These are phyloP conservation scores for Cranoglanis bouderius DNA, from an alignment of 2,113 vertebrate species.

Conservation along the genomic window DNA sequence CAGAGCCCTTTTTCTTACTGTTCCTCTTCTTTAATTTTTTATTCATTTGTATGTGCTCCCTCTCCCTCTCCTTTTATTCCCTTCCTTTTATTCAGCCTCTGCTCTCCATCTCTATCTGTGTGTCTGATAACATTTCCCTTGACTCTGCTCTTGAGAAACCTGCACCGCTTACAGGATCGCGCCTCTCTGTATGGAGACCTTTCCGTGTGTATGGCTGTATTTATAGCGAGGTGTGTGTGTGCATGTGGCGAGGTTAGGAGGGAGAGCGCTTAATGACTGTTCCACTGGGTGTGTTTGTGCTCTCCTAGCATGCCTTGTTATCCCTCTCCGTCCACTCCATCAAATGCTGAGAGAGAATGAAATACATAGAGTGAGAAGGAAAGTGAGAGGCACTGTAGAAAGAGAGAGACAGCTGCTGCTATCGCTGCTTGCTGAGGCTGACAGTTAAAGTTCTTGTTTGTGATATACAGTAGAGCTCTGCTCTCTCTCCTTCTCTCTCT, in stretches of 20 bases:
- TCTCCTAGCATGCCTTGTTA: conserved; percentile 37
- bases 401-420: conserved; percentile 6
- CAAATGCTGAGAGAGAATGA: not conserved
- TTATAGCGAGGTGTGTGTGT: conserved; percentile 17
- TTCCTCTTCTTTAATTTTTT: conserved; percentile 52
- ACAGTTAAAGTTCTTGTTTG: conserved; percentile 27
- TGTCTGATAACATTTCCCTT: conserved; percentile 31
- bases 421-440: conserved; percentile 29
- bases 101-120: conserved; percentile 48
- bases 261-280: conserved; percentile 24
- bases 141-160: conserved; percentile 17
- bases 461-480: not conserved
- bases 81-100: not conserved
- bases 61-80: not conserved
- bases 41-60: conserved; percentile 31
- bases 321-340: conserved; percentile 30
- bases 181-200: conserved; percentile 12
- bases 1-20: conserved; percentile 25
- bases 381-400: not conserved
- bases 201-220: not conserved
- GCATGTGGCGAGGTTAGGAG: conserved; percentile 17
- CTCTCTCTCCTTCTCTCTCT: conserved; percentile 28
- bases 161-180: conserved; percentile 11
- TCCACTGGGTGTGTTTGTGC: conserved; percentile 30
- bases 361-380: conserved; percentile 13